phyloP scores from a whole-genome alignment of 2,797 vertebrate genomes.

The Harpagifer antarcticus region DNA sequence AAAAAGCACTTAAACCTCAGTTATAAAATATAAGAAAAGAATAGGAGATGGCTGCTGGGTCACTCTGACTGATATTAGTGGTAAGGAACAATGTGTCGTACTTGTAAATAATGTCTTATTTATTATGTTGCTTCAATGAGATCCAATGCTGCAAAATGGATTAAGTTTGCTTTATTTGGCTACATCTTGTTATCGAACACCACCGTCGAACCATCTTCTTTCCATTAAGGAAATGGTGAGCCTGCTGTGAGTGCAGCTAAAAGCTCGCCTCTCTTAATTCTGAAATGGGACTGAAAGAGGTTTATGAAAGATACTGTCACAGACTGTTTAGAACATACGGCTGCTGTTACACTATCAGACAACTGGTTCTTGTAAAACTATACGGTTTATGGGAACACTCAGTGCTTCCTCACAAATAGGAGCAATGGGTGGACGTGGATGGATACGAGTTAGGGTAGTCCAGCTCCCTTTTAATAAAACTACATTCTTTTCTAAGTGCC shows the following conservation, averaged over 20 bases:
- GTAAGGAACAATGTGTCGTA: constrained; percentile 44
- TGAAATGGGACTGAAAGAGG: constrained; percentile 38
- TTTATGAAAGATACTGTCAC: constrained; percentile 10
- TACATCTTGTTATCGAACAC: constrained; percentile 46
- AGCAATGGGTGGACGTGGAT: constrained; percentile 28
- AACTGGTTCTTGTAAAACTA: constrained; percentile 25
- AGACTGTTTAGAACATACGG: constrained; percentile 26
- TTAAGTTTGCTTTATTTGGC: constrained; percentile 18
- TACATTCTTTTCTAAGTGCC: constrained; percentile 29
- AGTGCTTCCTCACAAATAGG: constrained; percentile 19
- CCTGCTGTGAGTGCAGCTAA: constrained; percentile 50
- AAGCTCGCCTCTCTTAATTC: constrained; percentile 55
- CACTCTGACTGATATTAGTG: constrained; percentile 58
- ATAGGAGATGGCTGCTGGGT: constrained; percentile 43
- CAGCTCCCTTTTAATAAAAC: constrained; percentile 11
- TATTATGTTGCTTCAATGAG: constrained; percentile 16
- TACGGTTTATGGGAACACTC: constrained; percentile 51
- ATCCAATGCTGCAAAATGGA: constrained; percentile 31
- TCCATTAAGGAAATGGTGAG: constrained; percentile 48
- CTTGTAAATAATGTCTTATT: not conserved
- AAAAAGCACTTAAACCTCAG: constrained; percentile 17
- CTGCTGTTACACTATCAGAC: constrained; percentile 28
- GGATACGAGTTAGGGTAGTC: constrained; percentile 6
- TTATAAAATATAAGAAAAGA: constrained; percentile 26
- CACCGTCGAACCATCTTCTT: constrained; percentile 30